Conservation (phyloP, 2,797 vertebrate species). For the Bradypodion ventrale region DNA sequence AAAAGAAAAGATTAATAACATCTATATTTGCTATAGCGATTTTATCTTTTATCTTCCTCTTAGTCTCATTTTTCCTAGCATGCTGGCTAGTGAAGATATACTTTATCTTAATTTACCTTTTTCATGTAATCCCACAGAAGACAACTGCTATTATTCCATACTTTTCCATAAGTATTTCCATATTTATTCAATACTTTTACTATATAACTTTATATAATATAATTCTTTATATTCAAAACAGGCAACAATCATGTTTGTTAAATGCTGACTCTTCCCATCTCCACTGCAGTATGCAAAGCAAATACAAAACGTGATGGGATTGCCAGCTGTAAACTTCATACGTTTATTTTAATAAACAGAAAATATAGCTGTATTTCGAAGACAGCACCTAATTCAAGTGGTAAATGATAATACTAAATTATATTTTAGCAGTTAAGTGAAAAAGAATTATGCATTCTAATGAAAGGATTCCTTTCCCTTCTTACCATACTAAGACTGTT, state of each 20-base stretch:
- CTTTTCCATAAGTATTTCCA: too few species aligned
- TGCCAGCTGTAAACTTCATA: too few species aligned
- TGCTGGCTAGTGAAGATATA: not conserved
- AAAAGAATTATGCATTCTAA: not conserved
- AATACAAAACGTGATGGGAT: too few species aligned
- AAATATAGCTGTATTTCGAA: not conserved
- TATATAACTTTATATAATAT: not conserved
- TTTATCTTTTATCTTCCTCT: not conserved
- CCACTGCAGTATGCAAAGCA: too few species aligned
- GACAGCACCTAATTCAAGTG: not conserved
- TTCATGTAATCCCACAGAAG: slow-evolving; percentile 8
- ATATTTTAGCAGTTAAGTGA: not conserved
- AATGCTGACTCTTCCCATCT: too few species aligned
- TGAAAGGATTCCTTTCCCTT: not conserved
- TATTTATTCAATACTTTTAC: not conserved
- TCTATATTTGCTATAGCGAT: not conserved
- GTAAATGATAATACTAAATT: too few species aligned
- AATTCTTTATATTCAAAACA: not conserved
- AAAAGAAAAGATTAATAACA: not conserved
- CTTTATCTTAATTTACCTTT: slow-evolving; percentile 11
- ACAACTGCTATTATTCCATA: not conserved
- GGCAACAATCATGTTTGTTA: too few species aligned
- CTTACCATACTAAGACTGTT: too few species aligned
- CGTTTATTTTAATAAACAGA: not conserved
- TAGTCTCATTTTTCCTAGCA: not conserved